Evolutionary conservation across 2,888 invertebrate species (phyloP).

Genomic region (Cheilosia pagana): DNA sequence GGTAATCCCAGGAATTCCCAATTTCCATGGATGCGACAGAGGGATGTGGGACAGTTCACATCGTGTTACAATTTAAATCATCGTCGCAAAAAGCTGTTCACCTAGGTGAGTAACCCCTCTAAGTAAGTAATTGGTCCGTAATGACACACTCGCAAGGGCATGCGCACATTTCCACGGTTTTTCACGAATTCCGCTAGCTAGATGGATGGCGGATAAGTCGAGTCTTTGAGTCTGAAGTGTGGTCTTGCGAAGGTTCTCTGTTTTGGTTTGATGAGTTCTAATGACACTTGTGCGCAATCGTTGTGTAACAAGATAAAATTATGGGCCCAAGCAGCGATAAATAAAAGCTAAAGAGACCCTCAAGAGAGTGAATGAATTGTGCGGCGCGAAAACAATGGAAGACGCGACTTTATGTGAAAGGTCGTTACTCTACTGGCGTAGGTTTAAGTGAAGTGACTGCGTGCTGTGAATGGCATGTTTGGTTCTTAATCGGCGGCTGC

Average conservation of each 20-base stretch:
- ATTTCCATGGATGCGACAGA: too few relatives aligned
- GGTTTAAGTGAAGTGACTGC: too few relatives aligned
- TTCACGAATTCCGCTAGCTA: slow-evolving; percentile 21
- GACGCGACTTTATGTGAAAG: slow-evolving; percentile 9
- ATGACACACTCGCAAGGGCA: slow-evolving; percentile 33
- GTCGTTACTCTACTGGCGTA: background rate
- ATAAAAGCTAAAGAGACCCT: slow-evolving; percentile 1
- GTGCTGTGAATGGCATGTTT: too few relatives aligned
- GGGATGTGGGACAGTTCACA: too few relatives aligned
- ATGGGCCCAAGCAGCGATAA: slow-evolving; percentile 17
- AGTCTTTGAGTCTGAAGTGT: background rate
- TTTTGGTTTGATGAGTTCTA: slow-evolving; percentile 62
- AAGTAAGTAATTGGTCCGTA: slow-evolving; percentile 7
- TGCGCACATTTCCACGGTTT: slow-evolving; percentile 28
- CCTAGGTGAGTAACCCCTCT: too few relatives aligned
- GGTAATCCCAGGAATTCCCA: too few relatives aligned
- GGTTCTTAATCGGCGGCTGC: too few relatives aligned
- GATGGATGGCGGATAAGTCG: background rate
- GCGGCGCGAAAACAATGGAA: slow-evolving; percentile 22
- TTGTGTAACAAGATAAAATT: slow-evolving; percentile 60
- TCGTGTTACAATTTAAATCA: too few relatives aligned
- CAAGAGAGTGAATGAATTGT: slow-evolving; percentile 2
- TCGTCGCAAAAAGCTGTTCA: too few relatives aligned
- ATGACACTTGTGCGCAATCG: slow-evolving; percentile 63
- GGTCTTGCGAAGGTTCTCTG: background rate